Base-by-base conservation (phyloP, 2,888 invertebrate genomes). In the Magallana nippona region DNA sequence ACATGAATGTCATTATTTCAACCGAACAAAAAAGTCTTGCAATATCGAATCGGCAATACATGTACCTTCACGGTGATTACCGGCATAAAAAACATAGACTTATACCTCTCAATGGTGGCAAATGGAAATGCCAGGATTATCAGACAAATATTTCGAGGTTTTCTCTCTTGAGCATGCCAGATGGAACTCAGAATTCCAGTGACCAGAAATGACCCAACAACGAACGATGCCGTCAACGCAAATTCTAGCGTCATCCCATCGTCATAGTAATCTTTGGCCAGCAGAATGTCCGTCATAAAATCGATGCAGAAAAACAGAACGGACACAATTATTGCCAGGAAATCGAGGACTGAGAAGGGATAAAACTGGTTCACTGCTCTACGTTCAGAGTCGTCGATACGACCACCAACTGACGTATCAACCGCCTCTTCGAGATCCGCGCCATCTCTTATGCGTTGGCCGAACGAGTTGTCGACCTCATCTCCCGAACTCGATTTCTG, bases 281-380 rank as follows among this genome's bases (percentile, higher is more conserved):
- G 22, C 17, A 71, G 19, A 56, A 82, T 55, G 17, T 82, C 82
- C 19, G 77, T 55, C n/a, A 82, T 44, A 15, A 82, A 15, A 55
- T 82, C 82, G 56, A 82, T 55, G 27, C 63, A 56, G 22, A 19
- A 82, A 15, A 82, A 82, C 13, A 44, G 1, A 1, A 71, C 22
- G n/a, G 82, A 82, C 17, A 71, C 2, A 55, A 15, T 55, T 15
- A 82, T 56, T 17, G 44, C 82, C 15, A 63, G 15, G 17, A 58
- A 19, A 17, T 82, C 82, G 11, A 63, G 55, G 22, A n/a, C n/a
- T 17, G 63, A 63, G n/a, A 82, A 82, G n/a, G 82, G 82, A 55
- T 82, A 82, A 22, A 55, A 55, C n/a, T 77, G 56, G 55, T 55
- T 79, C 8, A 22, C 10, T 15, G n/a, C 22, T 17, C 5, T 27